Percentiles rank a stretch among this genome's conserved stretches.
Conservation (phyloP, 1,140 invertebrate species). For the Thalassaphorura encarpata region DNA sequence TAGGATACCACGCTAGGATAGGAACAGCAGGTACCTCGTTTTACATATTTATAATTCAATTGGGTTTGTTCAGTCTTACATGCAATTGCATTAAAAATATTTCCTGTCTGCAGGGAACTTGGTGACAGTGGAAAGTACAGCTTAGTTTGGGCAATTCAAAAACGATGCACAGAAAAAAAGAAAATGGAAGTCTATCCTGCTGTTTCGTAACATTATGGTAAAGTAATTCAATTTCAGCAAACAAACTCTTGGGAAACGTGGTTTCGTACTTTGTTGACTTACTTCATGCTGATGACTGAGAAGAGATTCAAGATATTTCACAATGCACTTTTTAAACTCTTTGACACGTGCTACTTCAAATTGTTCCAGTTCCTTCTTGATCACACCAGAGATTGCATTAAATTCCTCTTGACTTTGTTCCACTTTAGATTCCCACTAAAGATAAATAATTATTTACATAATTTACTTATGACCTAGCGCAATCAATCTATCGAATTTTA, state of each 20-base stretch:
- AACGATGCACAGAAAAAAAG: no score
- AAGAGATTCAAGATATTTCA: conserved; percentile 87
- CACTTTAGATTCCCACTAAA: conserved; percentile 87
- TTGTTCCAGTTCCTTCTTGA: conserved; percentile 88
- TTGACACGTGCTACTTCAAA: conserved; percentile 79
- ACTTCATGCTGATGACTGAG: conserved; percentile 93
- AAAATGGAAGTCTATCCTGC: no score
- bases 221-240: no score
- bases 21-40: no score
- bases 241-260: not conserved
- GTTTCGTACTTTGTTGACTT: conserved; percentile 2
- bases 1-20: no score
- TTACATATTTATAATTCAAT: no score
- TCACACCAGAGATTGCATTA: conserved; percentile 88
- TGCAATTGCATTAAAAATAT: no score
- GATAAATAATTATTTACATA: conserved; percentile 11
- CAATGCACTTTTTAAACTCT: conserved; percentile 81
- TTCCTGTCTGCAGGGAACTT: no score
- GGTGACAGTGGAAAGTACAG: no score
- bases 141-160: no score
- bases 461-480: not conserved
- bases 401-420: conserved; percentile 94
- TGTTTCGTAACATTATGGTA: no score
- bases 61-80: no score
- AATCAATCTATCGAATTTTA: conserved; percentile 37